Conservation (phyloP, 2,888 invertebrate species). For the Brachycybe producta region DNA sequence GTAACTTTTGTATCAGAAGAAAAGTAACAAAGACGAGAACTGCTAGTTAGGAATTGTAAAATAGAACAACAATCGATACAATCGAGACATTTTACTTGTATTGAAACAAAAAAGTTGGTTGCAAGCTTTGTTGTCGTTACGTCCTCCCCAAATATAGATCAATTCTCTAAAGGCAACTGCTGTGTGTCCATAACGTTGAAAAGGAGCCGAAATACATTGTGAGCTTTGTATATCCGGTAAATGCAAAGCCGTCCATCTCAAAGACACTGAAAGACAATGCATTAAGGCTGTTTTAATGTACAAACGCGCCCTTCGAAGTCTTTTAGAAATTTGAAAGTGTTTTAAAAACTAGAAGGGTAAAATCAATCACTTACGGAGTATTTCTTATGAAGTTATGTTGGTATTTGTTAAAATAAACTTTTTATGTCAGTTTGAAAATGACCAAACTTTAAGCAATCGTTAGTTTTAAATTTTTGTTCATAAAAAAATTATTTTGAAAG, state of each 20-base stretch:
- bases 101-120: slow-evolving; percentile 69
- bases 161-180: slow-evolving; percentile 60
- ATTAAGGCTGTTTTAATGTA: too few relatives aligned
- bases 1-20: slow-evolving; percentile 26
- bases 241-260: slow-evolving; percentile 37
- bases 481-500: too few relatives aligned
- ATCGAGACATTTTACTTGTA: slow-evolving; percentile 41
- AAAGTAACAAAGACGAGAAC: slow-evolving; percentile 34
- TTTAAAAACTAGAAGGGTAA: too few relatives aligned
- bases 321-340: too few relatives aligned
- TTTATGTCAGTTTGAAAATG: too few relatives aligned
- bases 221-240: slow-evolving; percentile 39
- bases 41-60: too few relatives aligned
- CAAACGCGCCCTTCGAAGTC: too few relatives aligned
- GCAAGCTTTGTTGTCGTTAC: slow-evolving; percentile 72
- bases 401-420: too few relatives aligned
- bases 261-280: slow-evolving; percentile 33
- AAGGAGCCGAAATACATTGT: slow-evolving; percentile 48
- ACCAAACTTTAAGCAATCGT: too few relatives aligned
- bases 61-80: background rate
- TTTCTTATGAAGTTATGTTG: too few relatives aligned
- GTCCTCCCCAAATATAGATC: slow-evolving; percentile 81
- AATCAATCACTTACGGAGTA: too few relatives aligned
- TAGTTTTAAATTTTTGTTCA: too few relatives aligned
- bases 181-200: slow-evolving; percentile 85